Conservation (phyloP, 2,797 vertebrate species). For the Euphonia xanthogaster region DNA sequence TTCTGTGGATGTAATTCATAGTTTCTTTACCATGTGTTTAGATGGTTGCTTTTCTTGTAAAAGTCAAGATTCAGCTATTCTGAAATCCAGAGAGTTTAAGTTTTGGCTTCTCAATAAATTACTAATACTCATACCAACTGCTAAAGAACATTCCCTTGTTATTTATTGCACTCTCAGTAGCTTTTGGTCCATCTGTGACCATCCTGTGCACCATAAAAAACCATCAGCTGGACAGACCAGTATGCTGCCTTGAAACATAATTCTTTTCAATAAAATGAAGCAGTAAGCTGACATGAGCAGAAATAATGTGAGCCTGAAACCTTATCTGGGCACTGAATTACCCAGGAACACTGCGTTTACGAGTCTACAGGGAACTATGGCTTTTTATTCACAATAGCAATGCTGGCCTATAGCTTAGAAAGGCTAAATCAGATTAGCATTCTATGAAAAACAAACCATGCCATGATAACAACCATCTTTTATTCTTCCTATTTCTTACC, state of each 20-base stretch:
- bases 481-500: neutral
- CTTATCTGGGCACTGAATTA: slow-evolving; percentile 61
- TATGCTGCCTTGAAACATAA: slow-evolving; percentile 58
- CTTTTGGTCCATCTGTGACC: neutral
- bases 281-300: slow-evolving; percentile 36
- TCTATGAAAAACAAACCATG: neutral
- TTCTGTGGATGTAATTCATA: neutral
- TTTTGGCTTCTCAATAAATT: neutral
- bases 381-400: neutral
- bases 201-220: neutral
- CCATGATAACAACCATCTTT: neutral
- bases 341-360: slow-evolving; percentile 33
- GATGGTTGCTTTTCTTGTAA: neutral
- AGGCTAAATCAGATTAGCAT: neutral
- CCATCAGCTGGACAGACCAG: neutral
- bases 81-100: neutral
- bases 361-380: neutral
- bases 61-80: neutral
- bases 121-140: neutral
- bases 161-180: neutral
- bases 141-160: neutral
- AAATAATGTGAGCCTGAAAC: slow-evolving; percentile 41
- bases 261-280: slow-evolving; percentile 67
- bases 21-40: neutral
- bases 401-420: neutral